These are phyloP conservation scores for Platyura marginata DNA, from an alignment of 1,140 invertebrate species.

Conservation along the genomic window DNA sequence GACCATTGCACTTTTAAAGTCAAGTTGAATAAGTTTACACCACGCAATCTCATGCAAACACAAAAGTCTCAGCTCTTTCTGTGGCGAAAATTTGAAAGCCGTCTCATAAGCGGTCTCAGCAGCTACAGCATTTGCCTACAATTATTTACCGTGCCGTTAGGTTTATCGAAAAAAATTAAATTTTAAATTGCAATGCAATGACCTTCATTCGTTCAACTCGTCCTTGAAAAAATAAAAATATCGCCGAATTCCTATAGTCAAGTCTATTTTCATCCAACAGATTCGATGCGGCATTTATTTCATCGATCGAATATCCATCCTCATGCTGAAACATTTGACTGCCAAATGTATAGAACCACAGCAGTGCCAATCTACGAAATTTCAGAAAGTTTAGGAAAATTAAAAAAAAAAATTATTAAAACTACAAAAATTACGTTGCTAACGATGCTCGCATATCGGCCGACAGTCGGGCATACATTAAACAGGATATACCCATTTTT, in stretches of 20 bases:
- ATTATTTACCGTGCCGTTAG: too few species aligned
- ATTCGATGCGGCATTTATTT: conserved; percentile 34
- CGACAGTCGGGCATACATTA: conserved; percentile 42
- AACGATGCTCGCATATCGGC: conserved; percentile 51
- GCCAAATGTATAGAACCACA: conserved; percentile 57
- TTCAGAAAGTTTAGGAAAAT: not conserved
- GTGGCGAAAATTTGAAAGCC: conserved; percentile 36
- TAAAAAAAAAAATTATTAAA: not conserved
- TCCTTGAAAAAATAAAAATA: conserved; percentile 51
- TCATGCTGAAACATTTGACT: conserved; percentile 49
- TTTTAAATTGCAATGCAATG: conserved; percentile 7
- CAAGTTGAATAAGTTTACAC: conserved; percentile 44
- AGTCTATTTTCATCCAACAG: conserved; percentile 32
- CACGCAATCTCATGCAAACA: conserved; percentile 52
- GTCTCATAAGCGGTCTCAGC: conserved; percentile 36
- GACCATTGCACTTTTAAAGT: conserved; percentile 29
- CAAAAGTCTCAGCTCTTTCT: conserved; percentile 42
- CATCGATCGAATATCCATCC: conserved; percentile 36
- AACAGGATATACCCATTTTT: conserved; percentile 34
- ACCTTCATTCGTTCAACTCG: conserved; percentile 42
- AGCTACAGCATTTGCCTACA: too few species aligned
- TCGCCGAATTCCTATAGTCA: conserved; percentile 39
- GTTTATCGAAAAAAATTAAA: conserved; percentile 28
- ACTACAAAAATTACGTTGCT: conserved; percentile 32
- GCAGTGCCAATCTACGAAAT: conserved; percentile 32